A percentile compares a stretch with the other conserved stretches of the same genome.
phyloP scores from a whole-genome alignment of 2,888 invertebrate genomes.

The Linyphia triangularis region DNA sequence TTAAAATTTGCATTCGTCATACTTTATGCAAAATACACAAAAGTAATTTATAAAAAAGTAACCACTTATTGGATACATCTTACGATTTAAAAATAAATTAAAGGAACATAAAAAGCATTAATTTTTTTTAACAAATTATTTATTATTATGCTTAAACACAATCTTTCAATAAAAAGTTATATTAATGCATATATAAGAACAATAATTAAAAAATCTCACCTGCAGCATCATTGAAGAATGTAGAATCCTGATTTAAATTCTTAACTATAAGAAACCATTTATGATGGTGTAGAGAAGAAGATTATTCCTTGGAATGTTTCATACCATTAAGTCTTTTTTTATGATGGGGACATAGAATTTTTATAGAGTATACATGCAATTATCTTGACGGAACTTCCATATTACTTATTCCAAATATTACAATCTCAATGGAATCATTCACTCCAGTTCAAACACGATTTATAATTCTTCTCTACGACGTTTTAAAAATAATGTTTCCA shows the following conservation, averaged over 20 bases:
- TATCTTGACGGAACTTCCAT: slow-evolving; percentile 34
- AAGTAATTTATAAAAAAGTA: no score
- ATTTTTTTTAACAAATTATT: no score
- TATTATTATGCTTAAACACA: no score
- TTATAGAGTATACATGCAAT: slow-evolving; percentile 21
- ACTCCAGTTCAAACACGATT: neutral
- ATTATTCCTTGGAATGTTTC: neutral
- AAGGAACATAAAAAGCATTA: no score
- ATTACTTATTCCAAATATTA: neutral
- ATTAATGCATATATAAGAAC: neutral
- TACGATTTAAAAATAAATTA: no score
- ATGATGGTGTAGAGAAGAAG: neutral
- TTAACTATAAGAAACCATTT: neutral
- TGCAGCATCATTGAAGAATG: slow-evolving; percentile 6
- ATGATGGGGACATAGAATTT: no score
- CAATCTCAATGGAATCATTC: neutral
- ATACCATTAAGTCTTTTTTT: neutral
- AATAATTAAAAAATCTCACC: slow-evolving; percentile 1
- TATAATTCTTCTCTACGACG: neutral
- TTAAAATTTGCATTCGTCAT: no score
- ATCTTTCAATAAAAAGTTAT: neutral
- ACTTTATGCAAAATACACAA: no score
- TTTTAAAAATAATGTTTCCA: no score
- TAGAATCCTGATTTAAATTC: neutral
- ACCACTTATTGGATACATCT: no score